Percentiles rank a stretch among this genome's conserved stretches.
phyloP scores from a whole-genome alignment of 2,113 vertebrate genomes.

The Greenwoodochromis staneri region DNA sequence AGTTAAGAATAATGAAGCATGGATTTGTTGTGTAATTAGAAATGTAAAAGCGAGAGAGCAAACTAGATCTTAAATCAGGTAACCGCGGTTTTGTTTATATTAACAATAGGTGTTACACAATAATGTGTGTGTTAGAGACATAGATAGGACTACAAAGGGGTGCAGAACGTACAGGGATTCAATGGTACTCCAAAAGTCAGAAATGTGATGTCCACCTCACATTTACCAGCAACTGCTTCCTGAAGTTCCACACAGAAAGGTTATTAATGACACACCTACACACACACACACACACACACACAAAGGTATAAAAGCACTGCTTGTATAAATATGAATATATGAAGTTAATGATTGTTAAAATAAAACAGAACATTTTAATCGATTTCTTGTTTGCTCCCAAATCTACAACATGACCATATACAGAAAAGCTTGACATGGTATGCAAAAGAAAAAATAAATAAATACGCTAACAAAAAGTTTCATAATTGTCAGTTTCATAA shows the following conservation, averaged over 20 bases:
- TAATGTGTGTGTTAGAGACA: accelerated
- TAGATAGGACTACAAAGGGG: neutral
- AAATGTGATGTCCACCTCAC: neutral
- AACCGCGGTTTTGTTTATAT: neutral
- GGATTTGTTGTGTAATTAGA: slow-evolving; percentile 32
- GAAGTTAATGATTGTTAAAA: neutral
- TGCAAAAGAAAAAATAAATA: neutral
- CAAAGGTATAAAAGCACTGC: neutral
- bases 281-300: accelerated
- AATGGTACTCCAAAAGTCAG: neutral
- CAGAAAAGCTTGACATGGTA: neutral
- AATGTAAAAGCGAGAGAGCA: neutral
- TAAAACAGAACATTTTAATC: neutral
- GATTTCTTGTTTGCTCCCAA: neutral
- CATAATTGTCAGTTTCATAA: neutral
- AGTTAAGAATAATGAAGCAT: neutral
- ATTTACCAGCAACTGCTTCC: neutral
- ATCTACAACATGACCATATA: neutral
- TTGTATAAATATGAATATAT: neutral
- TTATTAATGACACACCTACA: accelerated
- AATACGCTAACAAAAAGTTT: neutral
- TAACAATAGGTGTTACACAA: neutral
- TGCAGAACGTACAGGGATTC: neutral
- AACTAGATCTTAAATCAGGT: neutral
- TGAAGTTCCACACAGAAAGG: neutral